Percentiles rank a stretch among this genome's conserved stretches.
phyloP scores from a whole-genome alignment of 1,140 invertebrate genomes.

The Dendroctonus valens region DNA sequence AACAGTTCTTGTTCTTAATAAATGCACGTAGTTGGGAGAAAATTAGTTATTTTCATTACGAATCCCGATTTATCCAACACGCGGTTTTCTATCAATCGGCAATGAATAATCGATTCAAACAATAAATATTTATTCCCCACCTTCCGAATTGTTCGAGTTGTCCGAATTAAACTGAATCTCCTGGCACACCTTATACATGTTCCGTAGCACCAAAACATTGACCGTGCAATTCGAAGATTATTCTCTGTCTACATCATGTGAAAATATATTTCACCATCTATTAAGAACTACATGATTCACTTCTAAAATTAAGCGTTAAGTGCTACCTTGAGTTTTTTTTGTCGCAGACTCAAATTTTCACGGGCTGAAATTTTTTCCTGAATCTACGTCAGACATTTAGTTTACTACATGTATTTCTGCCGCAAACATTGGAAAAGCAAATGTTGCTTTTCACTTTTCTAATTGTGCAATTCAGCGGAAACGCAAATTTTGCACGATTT shows the following conservation, averaged over 20 bases:
- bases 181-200: conserved; percentile 48
- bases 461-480: too few relatives aligned
- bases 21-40: too few relatives aligned
- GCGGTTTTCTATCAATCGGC: conserved; percentile 8
- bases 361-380: conserved; percentile 41
- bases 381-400: conserved; percentile 37
- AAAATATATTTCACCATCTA: conserved; percentile 42
- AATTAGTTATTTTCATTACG: too few relatives aligned
- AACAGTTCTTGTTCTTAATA: too few relatives aligned
- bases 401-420: too few relatives aligned
- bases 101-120: conserved; percentile 8
- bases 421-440: too few relatives aligned
- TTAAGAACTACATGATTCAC: conserved; percentile 46
- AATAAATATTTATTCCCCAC: conserved; percentile 31
- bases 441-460: background rate
- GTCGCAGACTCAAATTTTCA: conserved; percentile 41
- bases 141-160: conserved; percentile 35
- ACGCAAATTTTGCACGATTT: too few relatives aligned
- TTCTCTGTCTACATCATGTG: conserved; percentile 37
- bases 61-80: background rate
- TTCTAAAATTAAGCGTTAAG: conserved; percentile 45
- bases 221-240: conserved; percentile 30
- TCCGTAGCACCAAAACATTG: conserved; percentile 40
- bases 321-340: conserved; percentile 47
- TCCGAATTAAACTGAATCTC: conserved; percentile 45